Base-by-base conservation (phyloP, 2,888 invertebrate species). In the Micoletzkya japonica region DNA sequence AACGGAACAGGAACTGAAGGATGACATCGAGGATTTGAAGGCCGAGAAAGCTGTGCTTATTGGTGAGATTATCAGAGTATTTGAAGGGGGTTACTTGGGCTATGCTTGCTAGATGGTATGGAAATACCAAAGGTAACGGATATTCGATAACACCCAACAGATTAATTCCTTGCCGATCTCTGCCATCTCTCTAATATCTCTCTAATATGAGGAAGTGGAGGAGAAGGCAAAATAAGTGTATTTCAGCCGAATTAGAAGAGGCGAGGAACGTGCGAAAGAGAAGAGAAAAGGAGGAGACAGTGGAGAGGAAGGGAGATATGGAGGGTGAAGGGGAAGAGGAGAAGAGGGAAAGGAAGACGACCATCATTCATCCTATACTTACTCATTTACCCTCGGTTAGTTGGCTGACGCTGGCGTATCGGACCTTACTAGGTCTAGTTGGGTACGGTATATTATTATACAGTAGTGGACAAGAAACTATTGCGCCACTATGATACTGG, bases 181-280 rank as follows among this genome's bases (percentile, higher is more conserved):
- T n/a, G n/a, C 44, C 10, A 44, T 44, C 20, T 20, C 44, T 14
- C 20, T 20, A 14, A 44, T 44, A 44, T 44, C 44, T 14, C 44
- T 44, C 44, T 44, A 44, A 44, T 44, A n/a, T 24, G 24, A 54
- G 24, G 17, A 54, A 54, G 24, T 20, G 54, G 54, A 54, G 17
- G 24, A 54, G 17, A 24, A 54, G 7, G 44, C 10, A 44, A 44
- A 20, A 44, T 30, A 24, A 56, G 6, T 50, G 24, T 34, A 34
- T n/a, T 64, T 34, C 17, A 64, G 64, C 36, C 4, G 64, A 64
- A 64, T 14, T 64, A 20, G 52, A 64, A 52, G 34, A n/a, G 24
- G 26, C 52, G 2, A 50, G 64, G 0, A 24, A 14, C 26, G 26
- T n/a, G 4, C 6, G 64, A 36, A n/a, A 24, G 26, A 64, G 64